Conservation (phyloP, 2,113 vertebrate genomes). For the Otolemur garnettii region DNA sequence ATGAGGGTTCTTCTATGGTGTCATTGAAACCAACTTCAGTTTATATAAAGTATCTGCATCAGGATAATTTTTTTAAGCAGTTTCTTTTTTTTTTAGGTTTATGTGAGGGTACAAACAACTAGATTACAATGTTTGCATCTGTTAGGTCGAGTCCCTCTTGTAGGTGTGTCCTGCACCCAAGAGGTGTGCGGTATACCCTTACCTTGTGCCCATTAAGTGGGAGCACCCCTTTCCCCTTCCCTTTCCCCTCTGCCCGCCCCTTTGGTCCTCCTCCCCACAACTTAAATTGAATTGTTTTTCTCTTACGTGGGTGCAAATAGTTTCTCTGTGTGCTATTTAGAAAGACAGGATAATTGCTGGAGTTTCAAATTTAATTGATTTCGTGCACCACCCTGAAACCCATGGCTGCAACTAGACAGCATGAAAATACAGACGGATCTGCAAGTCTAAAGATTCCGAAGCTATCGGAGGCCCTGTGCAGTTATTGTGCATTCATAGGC, state of each 20-base stretch:
- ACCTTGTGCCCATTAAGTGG: no score
- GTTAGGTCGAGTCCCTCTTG: no score
- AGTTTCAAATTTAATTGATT: background rate
- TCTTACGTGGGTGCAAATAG: no score
- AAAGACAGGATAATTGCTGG: conserved; percentile 16
- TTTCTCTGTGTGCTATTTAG: background rate
- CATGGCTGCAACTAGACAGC: background rate
- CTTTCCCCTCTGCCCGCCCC: no score
- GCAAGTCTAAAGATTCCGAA: background rate
- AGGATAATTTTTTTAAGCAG: background rate
- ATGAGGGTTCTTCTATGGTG: background rate
- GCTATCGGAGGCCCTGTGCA: background rate
- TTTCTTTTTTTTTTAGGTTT: no score
- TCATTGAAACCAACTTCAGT: conserved; percentile 7
- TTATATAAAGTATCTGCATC: background rate
- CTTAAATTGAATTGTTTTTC: no score
- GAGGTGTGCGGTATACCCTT: no score
- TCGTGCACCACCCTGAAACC: background rate
- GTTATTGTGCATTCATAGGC: background rate
- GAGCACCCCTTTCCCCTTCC: no score
- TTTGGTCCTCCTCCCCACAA: no score
- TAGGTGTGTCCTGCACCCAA: no score
- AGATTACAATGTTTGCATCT: no score
- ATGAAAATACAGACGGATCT: background rate
- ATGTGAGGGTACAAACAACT: no score